These are phyloP conservation scores for Takifugu ocellatus DNA, from an alignment of 2,797 vertebrate species.

Conservation along the genomic window DNA sequence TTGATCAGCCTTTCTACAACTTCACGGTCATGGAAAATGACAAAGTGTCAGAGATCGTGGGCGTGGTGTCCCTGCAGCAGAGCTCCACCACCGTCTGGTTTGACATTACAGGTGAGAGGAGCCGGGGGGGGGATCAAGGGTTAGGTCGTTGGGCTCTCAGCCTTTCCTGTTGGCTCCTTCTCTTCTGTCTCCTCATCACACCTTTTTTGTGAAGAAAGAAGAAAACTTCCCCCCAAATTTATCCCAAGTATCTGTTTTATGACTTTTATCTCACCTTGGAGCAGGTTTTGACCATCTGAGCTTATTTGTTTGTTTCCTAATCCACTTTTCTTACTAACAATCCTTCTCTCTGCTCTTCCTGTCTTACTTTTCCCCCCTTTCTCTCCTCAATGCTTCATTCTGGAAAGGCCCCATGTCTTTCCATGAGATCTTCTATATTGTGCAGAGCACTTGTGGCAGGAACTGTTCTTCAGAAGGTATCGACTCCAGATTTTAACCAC, in stretches of 20 bases:
- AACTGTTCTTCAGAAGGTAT: slow-evolving; percentile 99
- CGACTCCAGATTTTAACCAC: slow-evolving; percentile 68
- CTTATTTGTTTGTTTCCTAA: not conserved
- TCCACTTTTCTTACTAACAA: not conserved
- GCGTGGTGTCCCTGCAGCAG: slow-evolving; percentile 90
- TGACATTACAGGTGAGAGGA: slow-evolving; percentile 87
- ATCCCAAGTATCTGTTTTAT: too few species aligned
- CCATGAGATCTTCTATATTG: slow-evolving; percentile 98
- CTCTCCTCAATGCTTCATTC: slow-evolving; percentile 78
- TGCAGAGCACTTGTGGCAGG: slow-evolving; percentile 96
- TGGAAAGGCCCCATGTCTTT: slow-evolving; percentile 96
- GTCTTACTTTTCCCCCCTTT: not conserved
- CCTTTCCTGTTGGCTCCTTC: too few species aligned
- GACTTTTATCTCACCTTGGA: not conserved
- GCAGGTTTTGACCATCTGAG: not conserved
- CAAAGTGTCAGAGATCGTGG: slow-evolving; percentile 91
- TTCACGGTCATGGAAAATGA: slow-evolving; percentile 95
- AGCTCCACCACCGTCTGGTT: slow-evolving; percentile 88
- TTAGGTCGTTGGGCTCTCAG: too few species aligned
- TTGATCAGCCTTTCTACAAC: slow-evolving; percentile 92
- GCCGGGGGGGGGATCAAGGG: too few species aligned
- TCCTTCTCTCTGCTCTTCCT: not conserved
- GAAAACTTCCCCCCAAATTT: too few species aligned
- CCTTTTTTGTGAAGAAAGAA: too few species aligned
- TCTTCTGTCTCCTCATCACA: too few species aligned